These are phyloP conservation scores for Atrichornis clamosus DNA, from an alignment of 2,113 vertebrate species.

Conservation along the genomic window DNA sequence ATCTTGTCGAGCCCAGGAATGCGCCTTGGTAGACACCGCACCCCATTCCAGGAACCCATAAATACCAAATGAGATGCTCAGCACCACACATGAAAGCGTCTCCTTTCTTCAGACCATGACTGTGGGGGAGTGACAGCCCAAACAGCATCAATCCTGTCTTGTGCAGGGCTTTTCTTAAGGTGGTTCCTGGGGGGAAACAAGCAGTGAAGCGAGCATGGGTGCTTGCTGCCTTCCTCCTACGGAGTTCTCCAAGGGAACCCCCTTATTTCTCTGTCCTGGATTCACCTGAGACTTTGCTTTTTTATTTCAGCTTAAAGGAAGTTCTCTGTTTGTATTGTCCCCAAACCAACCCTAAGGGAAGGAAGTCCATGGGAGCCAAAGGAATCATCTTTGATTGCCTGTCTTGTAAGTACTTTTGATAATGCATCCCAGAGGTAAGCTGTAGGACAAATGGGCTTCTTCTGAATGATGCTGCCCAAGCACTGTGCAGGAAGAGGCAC, in stretches of 20 bases:
- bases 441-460: neutral
- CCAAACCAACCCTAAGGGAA: neutral
- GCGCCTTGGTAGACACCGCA: neutral
- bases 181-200: neutral
- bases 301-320: neutral
- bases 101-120: neutral
- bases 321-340: neutral
- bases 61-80: neutral
- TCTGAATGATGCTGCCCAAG: neutral
- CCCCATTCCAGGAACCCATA: constrained; percentile 51
- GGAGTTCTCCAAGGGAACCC: neutral
- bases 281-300: neutral
- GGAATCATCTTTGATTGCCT: neutral
- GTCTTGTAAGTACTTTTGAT: neutral
- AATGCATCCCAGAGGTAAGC: neutral
- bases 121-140: neutral
- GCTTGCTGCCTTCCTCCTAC: neutral
- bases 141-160: neutral
- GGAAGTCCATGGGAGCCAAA: neutral
- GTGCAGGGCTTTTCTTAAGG: neutral
- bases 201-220: neutral
- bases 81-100: constrained; percentile 27
- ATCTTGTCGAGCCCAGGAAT: constrained; percentile 47
- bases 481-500: neutral
- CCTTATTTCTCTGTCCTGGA: neutral